Percentiles rank a stretch among this genome's conserved stretches.
These are phyloP conservation scores for Atlantisia rogersi DNA, from an alignment of 2,113 vertebrate species.

Conservation along the genomic window DNA sequence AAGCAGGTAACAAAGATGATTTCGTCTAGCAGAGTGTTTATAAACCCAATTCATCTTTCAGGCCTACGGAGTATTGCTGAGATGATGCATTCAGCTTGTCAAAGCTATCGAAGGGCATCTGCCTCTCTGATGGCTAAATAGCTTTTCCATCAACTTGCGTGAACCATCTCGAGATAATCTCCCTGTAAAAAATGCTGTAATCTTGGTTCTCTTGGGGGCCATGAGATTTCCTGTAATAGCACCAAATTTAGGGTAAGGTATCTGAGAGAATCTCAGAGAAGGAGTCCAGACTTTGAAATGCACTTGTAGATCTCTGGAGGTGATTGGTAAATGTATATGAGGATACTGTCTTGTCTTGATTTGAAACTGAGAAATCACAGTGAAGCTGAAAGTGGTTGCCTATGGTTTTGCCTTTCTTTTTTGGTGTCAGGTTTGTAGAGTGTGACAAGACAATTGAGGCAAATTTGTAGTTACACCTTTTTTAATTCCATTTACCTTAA, in stretches of 20 bases:
- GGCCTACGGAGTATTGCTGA: background rate
- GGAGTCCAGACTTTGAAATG: background rate
- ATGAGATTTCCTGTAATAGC: slow-evolving; percentile 38
- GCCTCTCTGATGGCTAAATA: slow-evolving; percentile 50
- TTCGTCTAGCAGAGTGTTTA: slow-evolving; percentile 15
- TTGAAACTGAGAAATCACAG: background rate
- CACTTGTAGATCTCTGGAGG: background rate
- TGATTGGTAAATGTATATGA: background rate
- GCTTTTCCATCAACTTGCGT: slow-evolving; percentile 40
- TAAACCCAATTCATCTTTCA: slow-evolving; percentile 24
- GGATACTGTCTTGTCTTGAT: background rate
- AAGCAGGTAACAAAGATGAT: background rate
- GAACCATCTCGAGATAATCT: slow-evolving; percentile 54
- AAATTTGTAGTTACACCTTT: background rate
- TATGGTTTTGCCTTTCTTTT: background rate
- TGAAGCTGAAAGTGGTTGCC: background rate
- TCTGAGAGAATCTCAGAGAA: slow-evolving; percentile 26
- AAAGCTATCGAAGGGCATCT: slow-evolving; percentile 55
- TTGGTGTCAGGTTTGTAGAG: background rate
- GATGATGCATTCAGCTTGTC: slow-evolving; percentile 42
- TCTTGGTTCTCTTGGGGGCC: slow-evolving; percentile 36
- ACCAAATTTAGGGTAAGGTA: slow-evolving; percentile 32
- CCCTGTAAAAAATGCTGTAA: slow-evolving; percentile 7
- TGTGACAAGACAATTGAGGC: background rate
- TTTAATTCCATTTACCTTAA: background rate